A percentile compares a stretch with the other conserved stretches of the same genome.
Evolutionary conservation across 1,140 invertebrate species (phyloP).

Genomic region (Drosophila kurseongensis): DNA sequence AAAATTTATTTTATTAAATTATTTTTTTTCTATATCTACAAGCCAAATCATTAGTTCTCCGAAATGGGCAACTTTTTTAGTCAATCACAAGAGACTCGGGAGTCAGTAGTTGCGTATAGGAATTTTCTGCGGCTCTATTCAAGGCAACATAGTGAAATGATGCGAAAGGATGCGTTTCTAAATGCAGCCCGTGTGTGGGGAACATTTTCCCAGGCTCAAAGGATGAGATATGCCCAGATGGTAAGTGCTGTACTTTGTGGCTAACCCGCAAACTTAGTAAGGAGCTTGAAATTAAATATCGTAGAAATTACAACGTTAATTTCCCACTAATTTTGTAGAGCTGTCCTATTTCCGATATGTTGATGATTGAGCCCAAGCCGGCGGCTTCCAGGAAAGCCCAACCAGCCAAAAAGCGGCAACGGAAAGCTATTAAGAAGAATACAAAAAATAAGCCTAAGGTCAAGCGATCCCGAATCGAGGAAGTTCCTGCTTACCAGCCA

Average conservation of each 20-base stretch:
- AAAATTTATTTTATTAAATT: not conserved
- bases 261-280: too few species aligned
- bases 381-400: not conserved
- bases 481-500: too few species aligned
- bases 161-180: not conserved
- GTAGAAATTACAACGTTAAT: not conserved
- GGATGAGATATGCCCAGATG: not conserved
- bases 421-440: not conserved
- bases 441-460: not conserved
- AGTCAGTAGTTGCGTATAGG: not conserved
- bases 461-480: not conserved
- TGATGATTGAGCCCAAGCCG: not conserved
- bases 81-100: too few species aligned
- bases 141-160: not conserved
- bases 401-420: not conserved
- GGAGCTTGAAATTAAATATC: too few species aligned
- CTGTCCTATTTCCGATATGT: not conserved
- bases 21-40: not conserved
- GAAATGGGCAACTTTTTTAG: not conserved
- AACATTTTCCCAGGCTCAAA: not conserved
- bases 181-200: conserved; percentile 8
- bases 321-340: not conserved
- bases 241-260: not conserved
- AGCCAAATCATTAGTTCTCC: not conserved
- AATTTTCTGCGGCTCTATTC: conserved; percentile 12